Conservation (phyloP, 2,797 vertebrate species). For the Crenichthys baileyi region DNA sequence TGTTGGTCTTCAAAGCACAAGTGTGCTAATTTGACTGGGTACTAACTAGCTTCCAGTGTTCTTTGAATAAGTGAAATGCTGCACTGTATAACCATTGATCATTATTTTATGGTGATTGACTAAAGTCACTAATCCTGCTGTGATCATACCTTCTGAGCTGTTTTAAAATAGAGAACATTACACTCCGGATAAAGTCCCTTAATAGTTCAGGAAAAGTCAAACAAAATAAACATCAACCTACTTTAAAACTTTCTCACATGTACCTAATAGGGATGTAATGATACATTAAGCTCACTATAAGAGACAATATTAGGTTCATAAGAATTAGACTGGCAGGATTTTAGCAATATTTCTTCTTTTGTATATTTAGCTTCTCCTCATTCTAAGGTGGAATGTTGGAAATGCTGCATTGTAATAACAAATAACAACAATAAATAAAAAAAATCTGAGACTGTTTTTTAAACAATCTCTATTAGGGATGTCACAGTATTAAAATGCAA, state of each 20-base stretch:
- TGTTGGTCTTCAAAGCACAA: slow-evolving; percentile 57
- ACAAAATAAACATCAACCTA: background rate
- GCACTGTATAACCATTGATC: slow-evolving; percentile 30
- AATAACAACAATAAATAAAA: background rate
- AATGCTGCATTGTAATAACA: background rate
- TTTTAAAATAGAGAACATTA: slow-evolving; percentile 17
- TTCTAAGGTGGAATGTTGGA: background rate
- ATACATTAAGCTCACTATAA: background rate
- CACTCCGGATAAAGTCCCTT: slow-evolving; percentile 5
- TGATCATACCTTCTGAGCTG: slow-evolving; percentile 34
- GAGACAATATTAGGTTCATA: background rate
- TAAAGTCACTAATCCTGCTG: slow-evolving; percentile 40
- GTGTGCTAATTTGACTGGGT: slow-evolving; percentile 57
- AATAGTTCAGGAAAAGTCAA: background rate
- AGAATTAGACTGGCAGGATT: background rate
- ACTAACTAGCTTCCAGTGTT: slow-evolving; percentile 49
- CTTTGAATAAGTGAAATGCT: slow-evolving; percentile 47
- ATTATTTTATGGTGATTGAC: slow-evolving; percentile 37
- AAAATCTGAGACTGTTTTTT: background rate
- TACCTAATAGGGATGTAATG: background rate
- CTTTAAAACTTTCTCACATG: background rate
- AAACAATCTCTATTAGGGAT: background rate
- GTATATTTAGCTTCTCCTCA: background rate
- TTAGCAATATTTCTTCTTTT: background rate
- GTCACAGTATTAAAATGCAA: background rate